phyloP scores from a whole-genome alignment of 2,888 invertebrate species.

The Caenorhabditis auriculariae region DNA sequence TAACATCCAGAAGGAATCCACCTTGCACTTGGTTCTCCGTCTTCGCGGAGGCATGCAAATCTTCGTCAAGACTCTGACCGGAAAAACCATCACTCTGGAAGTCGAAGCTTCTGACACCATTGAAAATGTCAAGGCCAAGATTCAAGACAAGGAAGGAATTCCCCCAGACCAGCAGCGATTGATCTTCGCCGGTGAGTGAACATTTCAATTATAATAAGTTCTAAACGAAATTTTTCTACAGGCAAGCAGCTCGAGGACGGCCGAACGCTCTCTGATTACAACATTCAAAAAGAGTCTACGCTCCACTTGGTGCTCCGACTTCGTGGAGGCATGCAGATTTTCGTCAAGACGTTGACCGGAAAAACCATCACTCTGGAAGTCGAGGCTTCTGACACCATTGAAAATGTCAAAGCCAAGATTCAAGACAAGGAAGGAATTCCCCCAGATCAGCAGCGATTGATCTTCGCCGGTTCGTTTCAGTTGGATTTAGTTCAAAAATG shows the following conservation, averaged over 20 bases:
- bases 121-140: conserved; percentile 49
- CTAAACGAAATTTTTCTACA: conserved; percentile 23
- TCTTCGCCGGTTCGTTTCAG: conserved; percentile 91
- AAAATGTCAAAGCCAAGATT: conserved; percentile 42
- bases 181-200: conserved; percentile 69
- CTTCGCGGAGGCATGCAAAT: conserved; percentile 77
- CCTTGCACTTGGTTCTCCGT: conserved; percentile 47
- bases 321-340: conserved; percentile 80
- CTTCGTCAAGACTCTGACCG: conserved; percentile 84
- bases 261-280: conserved; percentile 42
- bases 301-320: conserved; percentile 46
- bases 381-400: conserved; percentile 39
- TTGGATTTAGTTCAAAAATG: conserved; percentile 75
- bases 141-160: conserved; percentile 50
- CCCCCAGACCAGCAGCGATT: conserved; percentile 47
- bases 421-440: conserved; percentile 44
- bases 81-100: conserved; percentile 76
- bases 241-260: conserved; percentile 38
- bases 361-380: conserved; percentile 74
- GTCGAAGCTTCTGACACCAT: conserved; percentile 48
- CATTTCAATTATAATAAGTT: conserved; percentile 85
- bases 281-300: conserved; percentile 51
- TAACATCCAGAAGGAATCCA: conserved; percentile 49
- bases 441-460: conserved; percentile 36
- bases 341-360: conserved; percentile 84